Conservation (phyloP, 2,888 invertebrate genomes). For the Euclidia mi region DNA sequence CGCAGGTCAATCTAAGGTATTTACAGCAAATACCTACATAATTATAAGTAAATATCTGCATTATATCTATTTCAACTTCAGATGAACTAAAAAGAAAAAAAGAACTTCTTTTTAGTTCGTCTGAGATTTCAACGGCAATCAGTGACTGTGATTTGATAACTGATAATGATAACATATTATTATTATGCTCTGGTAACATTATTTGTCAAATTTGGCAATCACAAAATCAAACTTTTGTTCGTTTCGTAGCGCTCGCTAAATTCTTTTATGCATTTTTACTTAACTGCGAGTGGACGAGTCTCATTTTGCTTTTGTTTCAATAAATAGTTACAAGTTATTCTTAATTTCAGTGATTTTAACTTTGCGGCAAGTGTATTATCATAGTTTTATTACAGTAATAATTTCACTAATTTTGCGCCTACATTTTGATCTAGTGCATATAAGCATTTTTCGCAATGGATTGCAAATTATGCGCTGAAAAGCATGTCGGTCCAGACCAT, state of each 20-base stretch:
- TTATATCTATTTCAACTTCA: no score
- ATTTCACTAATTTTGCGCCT: conserved; percentile 23
- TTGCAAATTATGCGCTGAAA: conserved; percentile 47
- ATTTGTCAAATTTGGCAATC: background rate
- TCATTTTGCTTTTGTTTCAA: background rate
- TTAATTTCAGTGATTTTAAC: background rate
- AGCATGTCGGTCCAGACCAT: conserved; percentile 44
- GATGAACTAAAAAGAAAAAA: no score
- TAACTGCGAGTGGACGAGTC: background rate
- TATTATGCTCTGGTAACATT: background rate
- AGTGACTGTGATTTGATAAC: no score
- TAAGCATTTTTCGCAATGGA: conserved; percentile 38
- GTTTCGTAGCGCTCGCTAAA: background rate
- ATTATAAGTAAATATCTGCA: no score
- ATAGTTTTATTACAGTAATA: no score
- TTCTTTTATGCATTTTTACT: background rate
- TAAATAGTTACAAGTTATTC: background rate
- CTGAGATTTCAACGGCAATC: no score
- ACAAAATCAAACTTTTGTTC: conserved; percentile 6
- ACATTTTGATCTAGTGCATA: background rate
- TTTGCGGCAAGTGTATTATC: background rate
- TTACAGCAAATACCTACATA: no score
- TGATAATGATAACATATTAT: no score
- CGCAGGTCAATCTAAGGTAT: no score
- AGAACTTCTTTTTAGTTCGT: no score